Conservation (phyloP, 64 coral and sea anemone genomes). For the Stichodactyla helianthus region DNA sequence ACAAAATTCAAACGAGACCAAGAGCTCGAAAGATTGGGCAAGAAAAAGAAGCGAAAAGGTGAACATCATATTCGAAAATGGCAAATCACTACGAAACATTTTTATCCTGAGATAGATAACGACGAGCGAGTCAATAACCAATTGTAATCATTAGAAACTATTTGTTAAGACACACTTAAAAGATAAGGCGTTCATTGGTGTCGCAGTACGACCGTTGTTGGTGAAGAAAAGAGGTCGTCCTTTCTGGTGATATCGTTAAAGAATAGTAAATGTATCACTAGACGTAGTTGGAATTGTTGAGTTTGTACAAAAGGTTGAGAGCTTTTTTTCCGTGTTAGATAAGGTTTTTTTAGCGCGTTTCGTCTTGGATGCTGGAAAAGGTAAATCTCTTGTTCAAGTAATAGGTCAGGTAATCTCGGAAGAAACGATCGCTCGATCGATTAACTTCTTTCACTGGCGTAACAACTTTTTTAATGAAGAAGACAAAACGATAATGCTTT, state of each 20-base stretch:
- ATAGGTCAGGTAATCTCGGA: constrained; percentile 17
- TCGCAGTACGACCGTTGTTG: background rate
- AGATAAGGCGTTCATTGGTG: background rate
- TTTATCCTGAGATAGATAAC: constrained; percentile 58
- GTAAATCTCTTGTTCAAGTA: background rate
- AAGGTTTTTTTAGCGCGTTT: background rate
- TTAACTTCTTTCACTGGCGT: background rate
- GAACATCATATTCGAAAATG: constrained; percentile 97
- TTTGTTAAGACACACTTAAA: constrained; percentile 6
- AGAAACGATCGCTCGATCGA: background rate
- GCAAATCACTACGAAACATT: constrained; percentile 91
- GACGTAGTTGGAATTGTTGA: background rate
- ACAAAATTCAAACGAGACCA: constrained; percentile 97
- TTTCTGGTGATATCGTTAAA: background rate
- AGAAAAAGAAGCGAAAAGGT: constrained; percentile 84
- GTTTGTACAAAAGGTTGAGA: background rate
- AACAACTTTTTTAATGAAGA: constrained; percentile 2
- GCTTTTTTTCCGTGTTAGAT: background rate
- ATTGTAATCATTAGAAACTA: constrained; percentile 14
- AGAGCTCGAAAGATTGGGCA: constrained; percentile 87
- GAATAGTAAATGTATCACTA: background rate
- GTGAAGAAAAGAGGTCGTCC: background rate
- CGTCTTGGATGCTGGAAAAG: background rate
- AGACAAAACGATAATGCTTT: constrained; percentile 5
- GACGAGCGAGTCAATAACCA: constrained; percentile 8